A percentile compares a stretch with the other conserved stretches of the same genome.
Conservation (phyloP, 2,113 vertebrate species). For the Poicephalus meyeri region DNA sequence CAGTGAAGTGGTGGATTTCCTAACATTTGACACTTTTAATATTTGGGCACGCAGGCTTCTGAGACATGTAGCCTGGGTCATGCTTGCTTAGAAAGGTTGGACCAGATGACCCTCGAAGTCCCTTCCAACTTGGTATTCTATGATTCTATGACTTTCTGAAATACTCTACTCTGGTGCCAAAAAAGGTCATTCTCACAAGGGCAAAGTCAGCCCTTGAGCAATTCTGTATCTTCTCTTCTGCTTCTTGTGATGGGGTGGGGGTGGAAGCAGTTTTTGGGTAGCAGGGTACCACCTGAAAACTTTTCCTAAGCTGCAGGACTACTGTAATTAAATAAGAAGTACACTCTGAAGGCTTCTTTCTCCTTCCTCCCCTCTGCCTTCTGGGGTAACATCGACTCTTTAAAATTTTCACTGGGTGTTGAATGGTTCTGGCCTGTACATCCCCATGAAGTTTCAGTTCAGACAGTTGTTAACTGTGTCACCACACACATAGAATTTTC, state of each 20-base stretch:
- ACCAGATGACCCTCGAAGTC: neutral
- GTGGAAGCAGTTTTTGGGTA: neutral
- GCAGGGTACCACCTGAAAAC: neutral
- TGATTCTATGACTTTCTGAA: neutral
- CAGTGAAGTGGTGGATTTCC: neutral
- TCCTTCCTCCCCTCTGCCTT: neutral
- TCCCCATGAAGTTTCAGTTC: neutral
- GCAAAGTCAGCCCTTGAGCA: neutral
- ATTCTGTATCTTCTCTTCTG: neutral
- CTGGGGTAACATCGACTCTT: neutral
- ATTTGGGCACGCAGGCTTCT: neutral
- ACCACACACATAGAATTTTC: neutral
- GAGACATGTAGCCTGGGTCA: neutral
- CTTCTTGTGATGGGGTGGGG: neutral
- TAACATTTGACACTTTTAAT: neutral
- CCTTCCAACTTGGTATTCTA: neutral
- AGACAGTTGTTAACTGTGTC: neutral
- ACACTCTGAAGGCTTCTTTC: neutral
- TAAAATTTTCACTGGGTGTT: neutral
- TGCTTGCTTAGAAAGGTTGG: neutral
- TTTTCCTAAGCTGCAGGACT: neutral
- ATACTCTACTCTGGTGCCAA: neutral
- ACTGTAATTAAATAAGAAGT: neutral
- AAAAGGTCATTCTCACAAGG: neutral
- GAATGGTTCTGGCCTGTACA: neutral